Evolutionary conservation across 2,113 vertebrate species (phyloP), one percentile per base, ranked within the genome.

Genomic region (Verasper variegatus): DNA sequence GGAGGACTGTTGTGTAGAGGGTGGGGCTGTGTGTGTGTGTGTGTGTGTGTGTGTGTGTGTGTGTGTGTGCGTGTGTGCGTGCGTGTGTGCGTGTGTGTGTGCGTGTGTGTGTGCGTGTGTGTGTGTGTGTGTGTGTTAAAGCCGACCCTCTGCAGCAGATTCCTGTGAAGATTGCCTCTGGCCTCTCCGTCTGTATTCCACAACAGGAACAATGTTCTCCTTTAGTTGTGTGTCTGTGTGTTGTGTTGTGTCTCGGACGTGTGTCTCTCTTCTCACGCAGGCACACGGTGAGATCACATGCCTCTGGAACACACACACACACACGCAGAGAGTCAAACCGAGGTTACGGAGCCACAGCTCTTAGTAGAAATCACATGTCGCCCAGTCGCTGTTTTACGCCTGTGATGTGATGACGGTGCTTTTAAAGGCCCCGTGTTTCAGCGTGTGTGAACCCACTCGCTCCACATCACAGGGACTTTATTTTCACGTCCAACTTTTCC

Each of bases 181-280:
- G 84, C 80, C 74, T 86, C 55, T 56, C 45, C 24, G 61, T 80
- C 80, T 78, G 52, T 81, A 27, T 79, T 81, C 73, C 37, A 57
- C 74, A 20, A 14, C 72, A 76, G 81, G 83, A 91, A 91, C 89
- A 92, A 92, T 90, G 74, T 73, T 47, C 78, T 90, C 88, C 81
- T 90, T 89, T 71, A 86, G 72, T 59, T 64, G 64, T 73, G 70
- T 77, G 64, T 66, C 69, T 63, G 35, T 80, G 74, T 84, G 68
- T 79, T 31, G 27, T 31, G 27, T 74, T 68, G 71, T 61, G 18
- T 56, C 15, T 4, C 15, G 45, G 12, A 17, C 4, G 77, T 63
- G 58, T 64, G 60, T 78, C 55, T 89, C 58, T 82, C 62, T 71
- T 78, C 84, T 85, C 85, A 88, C 73, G 75, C 82, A 86, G 83